Conservation (phyloP, 2,113 vertebrate species). For the Synchiropus splendidus region DNA sequence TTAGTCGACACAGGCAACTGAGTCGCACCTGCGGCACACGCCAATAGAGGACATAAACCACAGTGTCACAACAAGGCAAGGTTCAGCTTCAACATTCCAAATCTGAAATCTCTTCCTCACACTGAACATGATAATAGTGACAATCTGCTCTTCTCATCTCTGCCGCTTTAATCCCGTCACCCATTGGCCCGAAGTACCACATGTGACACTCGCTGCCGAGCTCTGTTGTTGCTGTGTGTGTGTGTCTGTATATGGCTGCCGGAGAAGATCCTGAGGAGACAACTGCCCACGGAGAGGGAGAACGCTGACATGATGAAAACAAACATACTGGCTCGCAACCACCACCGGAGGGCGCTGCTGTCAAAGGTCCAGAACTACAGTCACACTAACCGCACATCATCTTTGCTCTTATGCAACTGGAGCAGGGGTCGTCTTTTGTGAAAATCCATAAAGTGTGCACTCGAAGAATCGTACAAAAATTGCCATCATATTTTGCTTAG, state of each 20-base stretch:
- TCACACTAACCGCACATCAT: no score
- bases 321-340: constrained; percentile 16
- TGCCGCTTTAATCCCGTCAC: constrained; percentile 19
- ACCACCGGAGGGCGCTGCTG: constrained; percentile 44
- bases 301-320: constrained; percentile 43
- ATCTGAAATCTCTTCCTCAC: not conserved
- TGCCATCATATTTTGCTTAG: no score
- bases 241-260: no score
- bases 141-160: constrained; percentile 1
- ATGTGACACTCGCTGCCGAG: constrained; percentile 40
- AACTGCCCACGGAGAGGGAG: constrained; percentile 22
- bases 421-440: no score
- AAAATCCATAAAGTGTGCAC: no score
- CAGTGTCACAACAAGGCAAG: no score
- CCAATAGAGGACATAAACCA: constrained; percentile 3
- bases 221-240: constrained; percentile 34
- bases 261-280: constrained; percentile 36
- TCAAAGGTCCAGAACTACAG: constrained; percentile 13
- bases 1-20: constrained; percentile 55
- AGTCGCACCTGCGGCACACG: constrained; percentile 25
- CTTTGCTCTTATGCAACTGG: no score
- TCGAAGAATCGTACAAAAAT: no score
- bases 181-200: constrained; percentile 15
- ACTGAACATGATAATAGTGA: not conserved
- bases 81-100: no score